Base-by-base conservation (phyloP, 2,888 invertebrate species). In the Altica lythri region DNA sequence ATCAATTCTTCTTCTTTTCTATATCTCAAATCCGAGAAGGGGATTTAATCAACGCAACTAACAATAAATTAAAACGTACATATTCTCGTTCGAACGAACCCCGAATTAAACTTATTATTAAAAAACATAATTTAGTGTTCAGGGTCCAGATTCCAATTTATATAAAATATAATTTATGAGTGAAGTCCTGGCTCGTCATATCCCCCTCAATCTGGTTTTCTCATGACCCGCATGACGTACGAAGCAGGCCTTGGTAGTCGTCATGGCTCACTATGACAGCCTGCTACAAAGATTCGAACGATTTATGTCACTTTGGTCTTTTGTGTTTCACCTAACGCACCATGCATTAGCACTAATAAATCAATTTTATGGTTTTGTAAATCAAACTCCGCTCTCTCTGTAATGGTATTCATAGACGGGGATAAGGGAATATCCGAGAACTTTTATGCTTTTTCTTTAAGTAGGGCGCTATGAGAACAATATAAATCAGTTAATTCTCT, bases 291-390 rank as follows among this genome's bases (percentile, higher is more conserved):
- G 74, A 75, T 75, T 70, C 71, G 69, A 62, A 75, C 72, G 76
- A 75, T 76, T 76, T 76, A 76, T 76, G 74, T 74, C 74, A 74
- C 72, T 73, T 71, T 73, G 68, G 71, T 72, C 75, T 74, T 75
- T 75, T 75, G 75, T 75, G 68, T 74, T 75, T 74, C 70, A 74
- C 75, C 74, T 74, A 75, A 74, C 75, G 73, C 74, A 74, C 73
- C 73, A 73, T 72, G 71, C 75, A 76, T 76, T 75, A 75, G 72
- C 68, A 67, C 73, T 72, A 71, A 76, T 76, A 77, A 76, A 77
- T 77, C 76, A 75, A 76, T 76, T 77, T 77, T 76, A 76, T 76
- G 75, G 75, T 75, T 76, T 76, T 73, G 74, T 75, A 76, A 76
- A 77, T 77, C 77, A 77, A 77, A 75, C 72, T 69, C 72, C 65